Evolutionary conservation across 2,113 vertebrate species (phyloP).

Genomic region (Gasterosteus aculeatus): DNA sequence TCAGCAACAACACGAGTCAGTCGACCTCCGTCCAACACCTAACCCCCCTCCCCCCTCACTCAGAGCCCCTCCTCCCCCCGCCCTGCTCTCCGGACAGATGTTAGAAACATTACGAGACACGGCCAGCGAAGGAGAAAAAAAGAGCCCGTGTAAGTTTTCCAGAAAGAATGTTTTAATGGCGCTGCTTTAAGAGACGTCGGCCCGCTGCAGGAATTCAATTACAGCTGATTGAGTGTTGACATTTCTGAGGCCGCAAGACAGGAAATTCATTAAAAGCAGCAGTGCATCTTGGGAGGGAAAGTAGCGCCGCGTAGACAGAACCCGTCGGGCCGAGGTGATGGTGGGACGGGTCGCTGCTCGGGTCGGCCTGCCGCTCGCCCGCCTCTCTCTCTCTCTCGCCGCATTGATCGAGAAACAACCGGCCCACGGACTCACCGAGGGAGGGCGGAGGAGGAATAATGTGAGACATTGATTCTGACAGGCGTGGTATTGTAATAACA

Average conservation of each 20-base stretch:
- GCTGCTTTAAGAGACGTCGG: slow-evolving; percentile 62
- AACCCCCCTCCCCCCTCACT: background rate
- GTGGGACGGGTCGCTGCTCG: slow-evolving; percentile 66
- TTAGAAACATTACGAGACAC: slow-evolving; percentile 64
- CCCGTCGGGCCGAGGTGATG: slow-evolving; percentile 67
- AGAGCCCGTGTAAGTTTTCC: slow-evolving; percentile 62
- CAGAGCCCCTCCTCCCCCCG: background rate
- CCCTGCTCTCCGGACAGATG: slow-evolving; percentile 56
- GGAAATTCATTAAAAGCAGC: slow-evolving; percentile 79
- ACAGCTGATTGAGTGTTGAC: slow-evolving; percentile 81
- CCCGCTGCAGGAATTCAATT: slow-evolving; percentile 78
- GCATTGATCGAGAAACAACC: slow-evolving; percentile 63
- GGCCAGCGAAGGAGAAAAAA: slow-evolving; percentile 49
- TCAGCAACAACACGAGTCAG: background rate
- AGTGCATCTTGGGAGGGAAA: slow-evolving; percentile 61
- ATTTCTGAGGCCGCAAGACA: slow-evolving; percentile 80
- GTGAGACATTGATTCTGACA: slow-evolving; percentile 68
- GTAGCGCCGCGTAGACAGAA: slow-evolving; percentile 63
- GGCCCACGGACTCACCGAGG: slow-evolving; percentile 48
- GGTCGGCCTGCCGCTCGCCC: slow-evolving; percentile 50
- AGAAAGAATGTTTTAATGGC: slow-evolving; percentile 77
- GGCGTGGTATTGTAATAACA: slow-evolving; percentile 63
- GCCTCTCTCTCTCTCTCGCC: background rate
- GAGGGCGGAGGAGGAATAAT: slow-evolving; percentile 37
- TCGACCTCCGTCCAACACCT: slow-evolving; percentile 33